A percentile compares a stretch with the other conserved stretches of the same genome.
Conservation (phyloP, 2,888 invertebrate genomes). For the Sinotaia quadrata region DNA sequence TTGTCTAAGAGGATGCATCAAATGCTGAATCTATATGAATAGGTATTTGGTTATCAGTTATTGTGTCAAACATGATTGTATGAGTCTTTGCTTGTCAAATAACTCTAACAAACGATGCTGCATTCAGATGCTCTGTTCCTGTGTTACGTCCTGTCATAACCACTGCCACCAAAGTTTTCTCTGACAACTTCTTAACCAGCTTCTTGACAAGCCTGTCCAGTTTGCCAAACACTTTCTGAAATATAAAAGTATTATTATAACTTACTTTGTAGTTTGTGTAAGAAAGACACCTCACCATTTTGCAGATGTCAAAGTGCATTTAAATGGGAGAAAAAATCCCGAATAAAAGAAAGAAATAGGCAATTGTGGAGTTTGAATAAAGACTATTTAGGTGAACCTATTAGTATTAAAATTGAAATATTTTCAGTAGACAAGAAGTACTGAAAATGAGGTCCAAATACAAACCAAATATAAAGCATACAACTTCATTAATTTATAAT, state of each 20-base stretch:
- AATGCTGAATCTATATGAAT: no score
- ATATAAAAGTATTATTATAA: constrained; percentile 5
- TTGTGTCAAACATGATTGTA: no score
- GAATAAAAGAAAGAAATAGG: not conserved
- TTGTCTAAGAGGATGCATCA: no score
- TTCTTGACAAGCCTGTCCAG: constrained; percentile 49
- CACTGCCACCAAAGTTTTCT: constrained; percentile 44
- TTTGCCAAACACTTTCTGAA: constrained; percentile 49
- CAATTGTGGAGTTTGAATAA: constrained; percentile 14
- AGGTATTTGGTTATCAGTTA: no score
- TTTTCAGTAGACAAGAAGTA: no score
- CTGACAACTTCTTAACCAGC: constrained; percentile 43
- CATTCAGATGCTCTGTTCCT: constrained; percentile 28
- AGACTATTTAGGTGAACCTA: no score
- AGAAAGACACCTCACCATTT: not conserved
- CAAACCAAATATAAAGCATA: no score
- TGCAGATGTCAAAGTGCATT: not conserved
- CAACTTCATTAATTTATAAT: no score
- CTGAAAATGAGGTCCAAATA: no score
- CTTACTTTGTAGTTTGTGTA: not conserved
- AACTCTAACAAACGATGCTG: no score
- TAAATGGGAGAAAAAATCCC: not conserved
- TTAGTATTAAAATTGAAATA: no score
- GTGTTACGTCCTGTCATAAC: constrained; percentile 47
- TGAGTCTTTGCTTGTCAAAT: no score